Percentiles rank a stretch among this genome's conserved stretches.
Evolutionary conservation across 2,113 vertebrate genomes (phyloP).

Genomic region (Parotia lawesii): DNA sequence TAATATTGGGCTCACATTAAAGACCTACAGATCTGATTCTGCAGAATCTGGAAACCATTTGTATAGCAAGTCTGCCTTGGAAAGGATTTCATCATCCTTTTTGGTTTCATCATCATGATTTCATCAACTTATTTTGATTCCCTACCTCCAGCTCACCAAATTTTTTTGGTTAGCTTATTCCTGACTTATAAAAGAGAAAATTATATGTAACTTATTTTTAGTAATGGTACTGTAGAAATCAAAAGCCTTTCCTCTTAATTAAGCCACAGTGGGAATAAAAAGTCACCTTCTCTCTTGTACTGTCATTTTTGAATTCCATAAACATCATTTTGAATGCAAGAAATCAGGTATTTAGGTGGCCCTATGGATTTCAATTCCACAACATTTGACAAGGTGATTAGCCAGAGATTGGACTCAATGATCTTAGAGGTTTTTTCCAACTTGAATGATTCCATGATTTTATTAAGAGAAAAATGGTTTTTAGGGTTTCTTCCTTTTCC

Average conservation of each 20-base stretch:
- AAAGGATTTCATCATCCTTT: neutral
- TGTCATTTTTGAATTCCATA: neutral
- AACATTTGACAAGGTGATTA: neutral
- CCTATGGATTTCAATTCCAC: neutral
- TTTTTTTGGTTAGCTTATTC: neutral
- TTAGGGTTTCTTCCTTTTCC: neutral
- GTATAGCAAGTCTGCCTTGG: neutral
- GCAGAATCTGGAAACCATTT: neutral
- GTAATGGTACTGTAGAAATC: neutral
- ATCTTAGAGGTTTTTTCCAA: neutral
- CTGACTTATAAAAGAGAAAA: neutral
- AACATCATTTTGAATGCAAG: neutral
- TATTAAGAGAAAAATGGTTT: neutral
- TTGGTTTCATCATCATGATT: no score
- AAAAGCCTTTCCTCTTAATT: conserved; percentile 22
- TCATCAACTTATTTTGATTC: neutral
- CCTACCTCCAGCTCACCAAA: neutral
- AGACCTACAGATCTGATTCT: neutral
- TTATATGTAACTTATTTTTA: neutral
- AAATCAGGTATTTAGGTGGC: neutral
- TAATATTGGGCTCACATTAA: neutral
- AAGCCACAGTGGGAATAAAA: neutral
- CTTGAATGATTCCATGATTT: neutral
- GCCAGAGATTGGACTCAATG: neutral
- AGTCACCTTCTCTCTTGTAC: neutral